Conservation (phyloP, 2,797 vertebrate genomes). For the Meriones psammophilus region DNA sequence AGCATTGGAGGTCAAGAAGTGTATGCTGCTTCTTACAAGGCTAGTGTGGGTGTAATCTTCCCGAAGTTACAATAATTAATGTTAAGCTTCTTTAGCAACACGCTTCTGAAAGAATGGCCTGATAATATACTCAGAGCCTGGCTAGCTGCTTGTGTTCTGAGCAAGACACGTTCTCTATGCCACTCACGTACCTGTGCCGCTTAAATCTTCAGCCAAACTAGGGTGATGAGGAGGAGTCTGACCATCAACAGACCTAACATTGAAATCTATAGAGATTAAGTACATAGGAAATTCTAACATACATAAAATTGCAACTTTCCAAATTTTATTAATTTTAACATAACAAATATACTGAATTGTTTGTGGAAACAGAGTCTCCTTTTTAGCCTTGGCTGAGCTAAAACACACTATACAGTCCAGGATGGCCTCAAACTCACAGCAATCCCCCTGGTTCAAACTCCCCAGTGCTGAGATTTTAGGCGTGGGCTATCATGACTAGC, state of each 20-base stretch:
- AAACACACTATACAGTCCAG: neutral
- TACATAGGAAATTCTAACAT: conserved; percentile 85
- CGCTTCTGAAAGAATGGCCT: conserved; percentile 98
- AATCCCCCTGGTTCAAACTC: neutral
- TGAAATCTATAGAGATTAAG: conserved; percentile 89
- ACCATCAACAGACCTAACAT: conserved; percentile 90
- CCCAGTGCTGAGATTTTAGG: neutral
- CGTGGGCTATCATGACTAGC: neutral
- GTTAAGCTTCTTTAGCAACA: conserved; percentile 99
- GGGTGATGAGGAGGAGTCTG: conserved; percentile 92
- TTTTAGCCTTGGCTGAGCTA: neutral
- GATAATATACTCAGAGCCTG: conserved; percentile 99
- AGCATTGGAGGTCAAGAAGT: conserved; percentile 99
- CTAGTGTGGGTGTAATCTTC: conserved; percentile 99
- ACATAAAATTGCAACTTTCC: conserved; percentile 58
- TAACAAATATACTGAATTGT: conserved; percentile 47
- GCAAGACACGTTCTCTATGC: conserved; percentile 92
- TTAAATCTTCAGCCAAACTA: conserved; percentile 97
- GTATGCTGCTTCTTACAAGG: conserved; percentile 98
- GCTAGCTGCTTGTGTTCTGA: conserved; percentile 97
- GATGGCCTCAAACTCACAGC: neutral
- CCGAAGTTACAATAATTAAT: conserved; percentile 99
- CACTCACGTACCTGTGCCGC: conserved; percentile 94
- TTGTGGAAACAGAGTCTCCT: neutral
- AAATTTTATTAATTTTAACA: conserved; percentile 71